Evolutionary conservation across 2,113 vertebrate species (phyloP), one percentile per base, ranked within the genome.

Genomic region (Phalacrocorax pelagicus): DNA sequence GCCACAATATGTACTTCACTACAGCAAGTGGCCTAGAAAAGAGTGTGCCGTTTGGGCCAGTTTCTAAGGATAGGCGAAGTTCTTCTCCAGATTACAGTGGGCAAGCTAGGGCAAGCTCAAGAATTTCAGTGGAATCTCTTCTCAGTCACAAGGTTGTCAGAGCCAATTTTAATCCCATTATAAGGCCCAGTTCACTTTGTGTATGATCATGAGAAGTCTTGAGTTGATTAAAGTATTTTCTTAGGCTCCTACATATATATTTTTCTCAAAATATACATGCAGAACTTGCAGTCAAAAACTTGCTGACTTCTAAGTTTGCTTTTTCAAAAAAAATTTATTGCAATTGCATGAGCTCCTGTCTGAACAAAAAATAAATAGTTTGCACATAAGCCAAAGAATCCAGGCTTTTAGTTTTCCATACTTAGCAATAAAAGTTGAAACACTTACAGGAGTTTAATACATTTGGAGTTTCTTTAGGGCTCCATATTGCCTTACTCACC

Each of bases 391-490:
- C 81, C 85, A 93, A 90, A 91, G 59, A 91, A 87, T 67, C 54
- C 52, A 93, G 74, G 19, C n/a, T 94, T 97, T 96, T 69, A 88
- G 67, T 91, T 96, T 96, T 95, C 90, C 79, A 90, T 92, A 81
- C 65, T 90, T 84, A 90, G 78, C 83, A 96, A 86, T 87, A 96
- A 86, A 81, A 94, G 88, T 82, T 95, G 63, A 94, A 97, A 94
- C 59, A 67, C 54, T 95, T 73, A 75, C 47, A 94, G 66, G 74
- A 88, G 29, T 84, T 96, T 94, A 79, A 94, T 67, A 63, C 55
- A 44, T 30, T 58, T 90, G 85, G 54, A 89, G 62, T 91, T 96
- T 93, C 77, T 86, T 95, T 74, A 88, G 52, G 44, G 32, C 20
- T 95, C 75, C 61, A 42, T 92, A 79, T 81, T 96, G 74, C 90